Evolutionary conservation across 2,797 vertebrate genomes (phyloP), one percentile per base, ranked within the genome.

Genomic region (Poeciliopsis gracilis): DNA sequence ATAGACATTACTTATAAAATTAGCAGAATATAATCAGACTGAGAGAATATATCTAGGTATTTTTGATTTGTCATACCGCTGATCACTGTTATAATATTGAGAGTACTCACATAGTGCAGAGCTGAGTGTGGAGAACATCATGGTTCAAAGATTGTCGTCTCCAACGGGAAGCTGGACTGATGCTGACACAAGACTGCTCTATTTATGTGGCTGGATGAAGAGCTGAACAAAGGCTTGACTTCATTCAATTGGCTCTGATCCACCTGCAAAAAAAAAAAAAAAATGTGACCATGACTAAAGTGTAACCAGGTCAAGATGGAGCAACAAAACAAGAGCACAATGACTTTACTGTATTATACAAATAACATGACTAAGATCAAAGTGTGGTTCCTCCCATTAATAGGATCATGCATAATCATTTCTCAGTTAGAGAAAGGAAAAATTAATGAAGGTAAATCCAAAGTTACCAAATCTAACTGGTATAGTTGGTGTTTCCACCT

Each of bases 51-150:
- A 66, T 36, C 23, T 36, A 23, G 61, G 20, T 41, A 16, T 18
- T 23, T 25, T 30, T 43, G 16, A 36, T 23, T 63, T 63, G 16
- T 5, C 23, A 8, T 49, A 18, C 12, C 46, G 30, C 33, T 30
- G 23, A 30, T 20, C 4, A 77, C 10, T 51, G 4, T 8, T 43
- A 43, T 15, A 63, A 63, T 63, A 20, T 36, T 63, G 7, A 36
- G 61, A 55, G 16, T 71, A 86, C 90, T 90, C 72, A 92, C 88
- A 12, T 46, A 89, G 43, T 11, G 63, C 23, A 33, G 36, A 47
- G 77, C 36, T 47, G 36, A 71, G 55, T 75, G 71, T 71, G 47
- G 84, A 67, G 75, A 0, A 1, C 8, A 73, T 41, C 90, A 90
- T 90, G 57, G 61, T 81, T 20, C 4, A 41, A 66, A 82, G 45